Conservation (phyloP, 2,888 invertebrate species). For the Diadromus collaris region DNA sequence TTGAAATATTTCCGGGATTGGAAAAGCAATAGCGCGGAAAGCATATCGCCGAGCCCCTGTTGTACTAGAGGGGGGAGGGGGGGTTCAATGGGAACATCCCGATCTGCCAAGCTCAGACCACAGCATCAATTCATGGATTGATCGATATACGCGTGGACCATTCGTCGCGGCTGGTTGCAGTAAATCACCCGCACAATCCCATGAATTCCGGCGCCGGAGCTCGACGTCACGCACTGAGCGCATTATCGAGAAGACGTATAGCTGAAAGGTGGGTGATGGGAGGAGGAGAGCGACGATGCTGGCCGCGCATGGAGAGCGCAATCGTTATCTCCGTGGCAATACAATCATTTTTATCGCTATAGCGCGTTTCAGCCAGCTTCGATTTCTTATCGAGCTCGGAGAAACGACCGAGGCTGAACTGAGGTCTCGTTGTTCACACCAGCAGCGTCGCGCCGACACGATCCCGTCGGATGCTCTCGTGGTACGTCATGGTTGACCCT, state of each 20-base stretch:
- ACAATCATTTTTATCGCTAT: conserved; percentile 27
- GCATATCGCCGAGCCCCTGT: conserved; percentile 7
- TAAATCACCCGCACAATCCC: conserved; percentile 58
- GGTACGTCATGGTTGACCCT: not conserved
- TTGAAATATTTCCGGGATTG: conserved; percentile 32
- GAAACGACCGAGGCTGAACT: not conserved
- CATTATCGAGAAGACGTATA: conserved; percentile 55
- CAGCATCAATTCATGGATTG: conserved; percentile 59
- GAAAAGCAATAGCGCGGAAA: conserved; percentile 21
- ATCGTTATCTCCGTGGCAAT: conserved; percentile 25
- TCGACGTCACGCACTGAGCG: conserved; percentile 56
- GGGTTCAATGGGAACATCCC: conserved; percentile 56
- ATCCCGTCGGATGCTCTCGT: too few species aligned
- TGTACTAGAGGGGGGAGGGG: conserved; percentile 23
- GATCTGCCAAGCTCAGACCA: conserved; percentile 60
- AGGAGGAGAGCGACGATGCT: not conserved
- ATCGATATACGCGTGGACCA: conserved; percentile 56
- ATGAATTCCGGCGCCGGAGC: conserved; percentile 55
- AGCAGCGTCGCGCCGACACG: not conserved
- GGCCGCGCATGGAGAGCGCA: conserved; percentile 10
- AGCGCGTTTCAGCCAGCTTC: not conserved
- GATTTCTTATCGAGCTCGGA: conserved; percentile 31
- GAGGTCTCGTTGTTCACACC: conserved; percentile 38
- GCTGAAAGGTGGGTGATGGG: conserved; percentile 14
- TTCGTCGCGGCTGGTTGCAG: conserved; percentile 59